phyloP scores from a whole-genome alignment of 1,140 invertebrate species.

The Parasteatoda tepidariorum region DNA sequence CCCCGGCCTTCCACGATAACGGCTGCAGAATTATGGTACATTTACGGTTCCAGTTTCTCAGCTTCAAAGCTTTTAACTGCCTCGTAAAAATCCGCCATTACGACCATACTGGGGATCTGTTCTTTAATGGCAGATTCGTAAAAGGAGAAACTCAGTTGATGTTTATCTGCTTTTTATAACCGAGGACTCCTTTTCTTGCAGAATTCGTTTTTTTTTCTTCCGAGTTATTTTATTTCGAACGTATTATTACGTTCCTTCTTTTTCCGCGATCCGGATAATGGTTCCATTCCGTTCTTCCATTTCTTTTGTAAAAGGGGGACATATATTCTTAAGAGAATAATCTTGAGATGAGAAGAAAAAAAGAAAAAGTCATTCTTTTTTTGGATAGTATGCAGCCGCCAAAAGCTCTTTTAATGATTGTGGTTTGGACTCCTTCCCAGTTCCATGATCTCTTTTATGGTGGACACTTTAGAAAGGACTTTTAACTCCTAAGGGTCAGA shows the following conservation, averaged over 20 bases:
- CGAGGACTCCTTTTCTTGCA: not conserved
- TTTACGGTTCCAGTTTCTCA: constrained; percentile 42
- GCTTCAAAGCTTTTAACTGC: constrained; percentile 35
- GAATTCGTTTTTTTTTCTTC: not conserved
- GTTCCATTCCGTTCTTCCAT: not conserved
- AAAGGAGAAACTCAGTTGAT: constrained; percentile 3
- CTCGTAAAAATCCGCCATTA: constrained; percentile 42
- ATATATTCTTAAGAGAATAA: no score
- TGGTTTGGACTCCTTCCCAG: not conserved
- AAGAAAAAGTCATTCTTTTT: no score
- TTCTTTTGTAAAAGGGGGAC: no score
- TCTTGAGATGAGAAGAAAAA: no score
- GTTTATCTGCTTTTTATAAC: constrained; percentile 51
- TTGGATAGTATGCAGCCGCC: no score
- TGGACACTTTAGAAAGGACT: not conserved
- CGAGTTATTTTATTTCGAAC: constrained; percentile 9
- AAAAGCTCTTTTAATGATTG: not conserved
- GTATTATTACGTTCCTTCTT: constrained; percentile 23
- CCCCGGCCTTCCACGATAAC: constrained; percentile 37
- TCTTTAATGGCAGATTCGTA: constrained; percentile 22
- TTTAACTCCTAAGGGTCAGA: not conserved
- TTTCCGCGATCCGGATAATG: not conserved
- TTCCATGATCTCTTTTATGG: not conserved
- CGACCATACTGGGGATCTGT: not conserved
- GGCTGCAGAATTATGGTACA: constrained; percentile 46